phyloP scores from a whole-genome alignment of 2,797 vertebrate species.

The Argentina silus region DNA sequence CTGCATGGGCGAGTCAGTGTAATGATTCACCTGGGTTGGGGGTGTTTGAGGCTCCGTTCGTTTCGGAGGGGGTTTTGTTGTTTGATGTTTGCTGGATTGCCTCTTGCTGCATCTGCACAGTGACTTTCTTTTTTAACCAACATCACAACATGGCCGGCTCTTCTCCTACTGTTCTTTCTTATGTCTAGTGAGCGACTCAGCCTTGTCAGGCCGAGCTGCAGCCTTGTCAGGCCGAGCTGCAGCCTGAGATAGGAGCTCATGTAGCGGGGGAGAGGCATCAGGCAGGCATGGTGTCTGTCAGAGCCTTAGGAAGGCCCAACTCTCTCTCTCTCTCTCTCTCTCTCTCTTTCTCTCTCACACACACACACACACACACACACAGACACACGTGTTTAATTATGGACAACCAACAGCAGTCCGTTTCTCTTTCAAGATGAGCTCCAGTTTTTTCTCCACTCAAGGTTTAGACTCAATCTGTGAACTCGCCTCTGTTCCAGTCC shows the following conservation, averaged over 20 bases:
- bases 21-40: conserved; percentile 42
- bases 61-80: not conserved
- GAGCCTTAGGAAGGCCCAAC: not conserved
- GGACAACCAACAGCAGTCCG: conserved; percentile 19
- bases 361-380: not conserved
- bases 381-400: conserved; percentile 19
- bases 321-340: not conserved
- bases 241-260: conserved; percentile 51
- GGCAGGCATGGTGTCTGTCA: conserved; percentile 30
- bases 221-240: conserved; percentile 33
- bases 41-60: conserved; percentile 37
- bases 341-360: not conserved
- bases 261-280: conserved; percentile 26
- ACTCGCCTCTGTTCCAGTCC: conserved; percentile 35
- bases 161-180: conserved; percentile 29
- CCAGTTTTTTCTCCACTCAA: conserved; percentile 26
- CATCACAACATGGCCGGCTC: conserved; percentile 13
- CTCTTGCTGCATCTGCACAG: not conserved
- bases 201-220: conserved; percentile 35
- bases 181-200: conserved; percentile 30
- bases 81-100: conserved; percentile 40
- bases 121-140: conserved; percentile 36
- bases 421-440: conserved; percentile 48
- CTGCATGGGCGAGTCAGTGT: conserved; percentile 16
- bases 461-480: conserved; percentile 47